phyloP scores from a whole-genome alignment of 2,888 invertebrate species.

The Tyria jacobaeae region DNA sequence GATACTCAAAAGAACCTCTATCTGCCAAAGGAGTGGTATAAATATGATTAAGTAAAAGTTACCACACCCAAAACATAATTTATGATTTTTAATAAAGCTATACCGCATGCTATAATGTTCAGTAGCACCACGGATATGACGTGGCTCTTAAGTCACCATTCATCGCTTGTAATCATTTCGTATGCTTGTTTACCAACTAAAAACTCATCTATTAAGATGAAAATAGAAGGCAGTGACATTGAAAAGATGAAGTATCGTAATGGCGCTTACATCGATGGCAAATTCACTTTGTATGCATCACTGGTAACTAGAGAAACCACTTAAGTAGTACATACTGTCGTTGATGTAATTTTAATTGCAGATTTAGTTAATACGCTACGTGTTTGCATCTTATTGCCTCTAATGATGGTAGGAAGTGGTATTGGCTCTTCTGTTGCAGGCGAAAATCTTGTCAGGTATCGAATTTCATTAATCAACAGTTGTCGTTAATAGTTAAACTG shows the following conservation, averaged over 20 bases:
- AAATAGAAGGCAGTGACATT: background rate
- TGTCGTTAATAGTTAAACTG: background rate
- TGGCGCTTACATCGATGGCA: conserved; percentile 12
- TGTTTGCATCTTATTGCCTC: conserved; percentile 15
- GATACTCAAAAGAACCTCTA: too few relatives aligned
- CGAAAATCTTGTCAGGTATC: conserved; percentile 1
- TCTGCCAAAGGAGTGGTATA: too few relatives aligned
- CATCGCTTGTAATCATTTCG: background rate
- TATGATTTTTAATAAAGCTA: too few relatives aligned
- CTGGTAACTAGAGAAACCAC: conserved; percentile 9
- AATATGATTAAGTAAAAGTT: too few relatives aligned
- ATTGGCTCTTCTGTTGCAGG: background rate
- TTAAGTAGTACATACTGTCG: conserved; percentile 17
- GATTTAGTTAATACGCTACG: conserved; percentile 19
- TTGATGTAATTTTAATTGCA: conserved; percentile 19
- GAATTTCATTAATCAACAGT: background rate
- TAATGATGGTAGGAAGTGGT: conserved; percentile 17
- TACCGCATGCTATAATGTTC: too few relatives aligned
- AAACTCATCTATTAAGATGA: background rate
- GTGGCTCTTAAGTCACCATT: background rate
- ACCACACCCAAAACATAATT: too few relatives aligned
- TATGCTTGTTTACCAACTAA: conserved; percentile 1
- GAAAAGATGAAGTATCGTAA: conserved; percentile 2
- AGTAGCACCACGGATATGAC: too few relatives aligned
- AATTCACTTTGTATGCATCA: conserved; percentile 15